Percentiles rank a stretch among this genome's conserved stretches.
phyloP scores from a whole-genome alignment of 2,113 vertebrate genomes.

The Macaca mulatta region DNA sequence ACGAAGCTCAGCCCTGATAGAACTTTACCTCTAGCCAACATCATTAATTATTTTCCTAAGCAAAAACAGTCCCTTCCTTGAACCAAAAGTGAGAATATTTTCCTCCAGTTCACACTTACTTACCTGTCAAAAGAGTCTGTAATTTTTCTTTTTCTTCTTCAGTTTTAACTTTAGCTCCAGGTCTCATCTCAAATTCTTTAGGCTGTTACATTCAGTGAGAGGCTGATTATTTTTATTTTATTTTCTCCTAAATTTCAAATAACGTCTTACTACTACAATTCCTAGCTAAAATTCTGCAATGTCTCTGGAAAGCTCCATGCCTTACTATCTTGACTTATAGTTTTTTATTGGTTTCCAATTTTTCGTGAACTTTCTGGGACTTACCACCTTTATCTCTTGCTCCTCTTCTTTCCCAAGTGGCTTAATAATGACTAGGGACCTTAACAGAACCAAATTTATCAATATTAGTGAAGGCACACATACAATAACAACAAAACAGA shows the following conservation, averaged over 20 bases:
- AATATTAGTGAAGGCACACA: not conserved
- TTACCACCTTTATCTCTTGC: not conserved
- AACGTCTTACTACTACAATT: not conserved
- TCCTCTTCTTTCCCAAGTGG: not conserved
- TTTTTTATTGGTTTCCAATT: not conserved
- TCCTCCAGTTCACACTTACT: not conserved
- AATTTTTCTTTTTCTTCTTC: not conserved
- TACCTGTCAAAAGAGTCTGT: not conserved
- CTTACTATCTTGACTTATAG: not conserved
- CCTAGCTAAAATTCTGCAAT: not conserved
- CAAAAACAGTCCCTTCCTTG: not conserved
- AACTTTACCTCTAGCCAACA: not conserved
- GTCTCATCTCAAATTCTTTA: not conserved
- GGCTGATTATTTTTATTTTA: not conserved
- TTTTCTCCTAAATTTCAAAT: slow-evolving; percentile 1
- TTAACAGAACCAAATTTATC: not conserved
- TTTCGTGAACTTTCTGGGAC: not conserved
- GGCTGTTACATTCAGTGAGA: not conserved
- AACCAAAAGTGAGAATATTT: not conserved
- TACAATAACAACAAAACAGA: not conserved
- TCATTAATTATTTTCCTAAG: not conserved
- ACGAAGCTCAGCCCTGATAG: not conserved
- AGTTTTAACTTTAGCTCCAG: not conserved
- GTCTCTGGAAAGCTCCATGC: not conserved
- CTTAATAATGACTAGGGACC: not conserved